Evolutionary conservation across 2,113 vertebrate species (phyloP), one percentile per base, ranked within the genome.

Genomic region (Caracal caracal): DNA sequence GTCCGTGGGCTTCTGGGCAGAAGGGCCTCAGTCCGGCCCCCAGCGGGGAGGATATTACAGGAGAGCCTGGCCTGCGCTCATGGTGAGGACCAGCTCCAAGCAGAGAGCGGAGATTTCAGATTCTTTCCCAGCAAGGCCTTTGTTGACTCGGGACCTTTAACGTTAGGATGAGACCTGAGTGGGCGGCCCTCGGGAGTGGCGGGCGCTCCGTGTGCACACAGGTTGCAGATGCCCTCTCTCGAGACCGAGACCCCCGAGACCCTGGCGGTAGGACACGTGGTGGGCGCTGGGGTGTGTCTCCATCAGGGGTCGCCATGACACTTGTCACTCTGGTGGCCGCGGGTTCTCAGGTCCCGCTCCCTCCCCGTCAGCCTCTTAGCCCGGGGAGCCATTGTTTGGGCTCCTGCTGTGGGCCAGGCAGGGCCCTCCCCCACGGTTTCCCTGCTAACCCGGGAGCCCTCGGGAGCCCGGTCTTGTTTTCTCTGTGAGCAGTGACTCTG

Each of bases 231-330:
- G 2, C 17, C 43, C 2, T 0, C 30, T 7, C 61, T 70, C 49
- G 20, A 81, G 79, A 75, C 16, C 8, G 43, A 43, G 43, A 43
- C 43, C 43, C 43, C 43, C 8, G 43, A 43, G 43, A 8, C 43
- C 43, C 43, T 43, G 43, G 43, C 43, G 43, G 43, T 43, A 43
- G 43, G 43, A 43, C 43, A 9, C 43, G 43, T 43, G 43, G 30
- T 1, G 22, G 37, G 37, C 37, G 6, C 12, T 33, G 33, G 20
- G 3, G 43, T 61, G 6, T 3, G 0, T 2, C 15, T 49, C 33
- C 22, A 1, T 9, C 15, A 0, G 1, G 80, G 33, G 22, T 65
- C 37, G 40, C 40, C 8, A 0, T 12, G 56, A 11, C 87, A 22
- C 79, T 9, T 53, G 79, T 76, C 70, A 56, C 17, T 4, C 59